Evolutionary conservation across 2,113 vertebrate genomes (phyloP), one percentile per base, ranked within the genome.

Genomic region (Menidia beryllina): DNA sequence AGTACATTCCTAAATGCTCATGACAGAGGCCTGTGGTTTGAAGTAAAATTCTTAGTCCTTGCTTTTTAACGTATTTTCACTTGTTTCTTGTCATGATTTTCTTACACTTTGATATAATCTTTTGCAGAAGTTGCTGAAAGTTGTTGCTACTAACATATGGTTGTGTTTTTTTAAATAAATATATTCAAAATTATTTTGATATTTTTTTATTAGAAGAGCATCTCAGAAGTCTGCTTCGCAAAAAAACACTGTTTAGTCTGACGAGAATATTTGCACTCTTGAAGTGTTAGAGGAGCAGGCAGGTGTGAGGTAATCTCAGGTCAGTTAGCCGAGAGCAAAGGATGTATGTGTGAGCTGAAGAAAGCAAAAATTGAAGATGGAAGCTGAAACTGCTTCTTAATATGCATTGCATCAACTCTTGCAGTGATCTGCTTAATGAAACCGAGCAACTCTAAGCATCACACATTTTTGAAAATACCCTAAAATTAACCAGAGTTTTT

Each of bases 241-340:
- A 43, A 14, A 41, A 10, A 43, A 54, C 10, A 41, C 19, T 10
- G 20, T 57, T 65, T 53, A 53, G 52, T 69, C 47, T 79, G 77
- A 69, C 59, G 19, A 62, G 26, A 8, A 38, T 72, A 63, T 77
- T 75, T 64, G 47, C 43, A 65, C 20, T 43, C 24, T 15, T 4
- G 19, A 24, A 52, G 38, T 55, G 43, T 69, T 23, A 34, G 20
- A 25, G 26, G 12, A 21, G 10, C 19, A 36, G 53, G 26, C 30
- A 77, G 53, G 53, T 81, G 27, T 34, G 30, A 71, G 26, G 41
- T 59, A 43, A 24, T n/a, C 45, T 57, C 19, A 25, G 14, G 51
- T 55, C 21, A 56, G 57, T 47, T 23, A 45, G 60, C 24, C 23
- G 25, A 50, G 73, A 60, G 36, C n/a, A 49, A 19, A 20, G 69